Conservation (phyloP, 2,113 vertebrate species). For the Formicarius rufipectus region DNA sequence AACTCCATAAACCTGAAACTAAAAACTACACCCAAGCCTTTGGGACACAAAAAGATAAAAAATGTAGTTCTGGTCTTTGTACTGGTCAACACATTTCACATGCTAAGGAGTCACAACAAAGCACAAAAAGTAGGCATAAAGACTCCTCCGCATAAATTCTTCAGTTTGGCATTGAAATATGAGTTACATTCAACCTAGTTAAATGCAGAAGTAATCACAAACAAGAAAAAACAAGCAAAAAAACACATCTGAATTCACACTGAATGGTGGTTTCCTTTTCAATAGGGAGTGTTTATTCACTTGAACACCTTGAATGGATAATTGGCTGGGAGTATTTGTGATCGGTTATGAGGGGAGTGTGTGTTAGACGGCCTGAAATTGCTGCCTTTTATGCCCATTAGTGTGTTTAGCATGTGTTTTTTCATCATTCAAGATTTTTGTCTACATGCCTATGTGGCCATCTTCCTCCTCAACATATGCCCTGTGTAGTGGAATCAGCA, state of each 20-base stretch:
- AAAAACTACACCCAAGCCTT: neutral
- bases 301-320: neutral
- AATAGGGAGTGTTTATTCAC: neutral
- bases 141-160: neutral
- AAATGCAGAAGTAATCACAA: neutral
- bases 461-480: neutral
- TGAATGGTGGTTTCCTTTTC: neutral
- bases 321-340: neutral
- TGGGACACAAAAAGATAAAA: neutral
- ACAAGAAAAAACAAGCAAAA: neutral
- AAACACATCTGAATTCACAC: neutral
- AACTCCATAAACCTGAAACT: neutral
- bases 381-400: neutral
- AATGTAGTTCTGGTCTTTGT: neutral
- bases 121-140: neutral
- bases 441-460: neutral
- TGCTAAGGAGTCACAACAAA: neutral
- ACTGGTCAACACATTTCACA: neutral
- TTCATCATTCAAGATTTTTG: neutral
- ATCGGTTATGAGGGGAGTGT: neutral
- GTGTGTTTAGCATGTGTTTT: neutral
- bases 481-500: neutral
- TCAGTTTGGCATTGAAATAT: neutral
- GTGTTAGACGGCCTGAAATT: neutral
- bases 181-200: neutral